Conservation (phyloP, 2,113 vertebrate species). For the Sorex fumeus region DNA sequence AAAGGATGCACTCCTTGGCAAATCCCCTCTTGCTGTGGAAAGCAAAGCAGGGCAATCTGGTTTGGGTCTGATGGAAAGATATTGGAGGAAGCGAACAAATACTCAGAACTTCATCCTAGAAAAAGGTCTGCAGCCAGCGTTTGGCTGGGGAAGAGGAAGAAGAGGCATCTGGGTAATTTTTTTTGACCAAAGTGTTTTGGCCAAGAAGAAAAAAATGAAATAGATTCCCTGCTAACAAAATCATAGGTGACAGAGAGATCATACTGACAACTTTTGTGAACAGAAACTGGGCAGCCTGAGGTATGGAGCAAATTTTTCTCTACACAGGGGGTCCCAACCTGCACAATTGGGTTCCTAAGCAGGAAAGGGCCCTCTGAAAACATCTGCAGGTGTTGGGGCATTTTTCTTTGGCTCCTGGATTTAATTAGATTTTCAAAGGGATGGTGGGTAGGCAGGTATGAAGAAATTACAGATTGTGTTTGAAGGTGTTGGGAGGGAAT, state of each 20-base stretch:
- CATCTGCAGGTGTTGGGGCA: accelerated
- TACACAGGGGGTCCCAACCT: neutral
- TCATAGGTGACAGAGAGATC: neutral
- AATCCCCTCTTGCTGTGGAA: slow-evolving; percentile 30
- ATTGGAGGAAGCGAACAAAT: neutral
- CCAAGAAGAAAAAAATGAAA: no score
- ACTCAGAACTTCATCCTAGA: slow-evolving; percentile 15
- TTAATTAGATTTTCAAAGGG: slow-evolving; percentile 4
- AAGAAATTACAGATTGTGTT: no score
- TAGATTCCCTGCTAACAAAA: neutral
- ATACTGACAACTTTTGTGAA: neutral
- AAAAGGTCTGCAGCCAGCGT: neutral
- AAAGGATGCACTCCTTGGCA: slow-evolving; percentile 77
- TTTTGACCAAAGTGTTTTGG: neutral
- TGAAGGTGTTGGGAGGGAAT: neutral
- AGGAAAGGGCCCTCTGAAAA: neutral
- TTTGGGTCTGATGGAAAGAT: slow-evolving; percentile 20
- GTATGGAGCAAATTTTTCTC: neutral
- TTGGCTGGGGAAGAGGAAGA: neutral
- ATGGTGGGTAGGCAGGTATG: no score
- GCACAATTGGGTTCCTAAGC: neutral
- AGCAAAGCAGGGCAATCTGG: neutral
- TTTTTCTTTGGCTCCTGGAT: neutral
- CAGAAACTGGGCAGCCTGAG: neutral
- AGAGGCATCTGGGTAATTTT: neutral